Percentiles rank a stretch among this genome's conserved stretches.
phyloP scores from a whole-genome alignment of 2,888 invertebrate species.

The Scaptomyza cyrtandrae region DNA sequence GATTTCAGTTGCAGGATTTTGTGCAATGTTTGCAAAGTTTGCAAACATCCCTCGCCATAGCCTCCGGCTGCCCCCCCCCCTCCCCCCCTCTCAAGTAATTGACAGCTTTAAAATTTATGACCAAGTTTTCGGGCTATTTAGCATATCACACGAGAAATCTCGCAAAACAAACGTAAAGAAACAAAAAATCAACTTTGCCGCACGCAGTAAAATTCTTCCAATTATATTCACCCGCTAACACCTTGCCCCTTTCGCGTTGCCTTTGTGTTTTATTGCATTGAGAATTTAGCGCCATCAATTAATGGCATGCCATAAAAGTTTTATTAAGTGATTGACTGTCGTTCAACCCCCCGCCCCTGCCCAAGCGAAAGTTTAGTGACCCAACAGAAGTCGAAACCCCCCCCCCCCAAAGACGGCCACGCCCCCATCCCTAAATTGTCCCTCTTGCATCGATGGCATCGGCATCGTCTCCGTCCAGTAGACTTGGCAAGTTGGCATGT shows the following conservation, averaged over 20 bases:
- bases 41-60: neutral
- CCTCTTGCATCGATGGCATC: conserved; percentile 19
- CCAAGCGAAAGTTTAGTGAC: conserved; percentile 63
- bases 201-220: conserved; percentile 45
- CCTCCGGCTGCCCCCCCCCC: neutral
- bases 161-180: conserved; percentile 45
- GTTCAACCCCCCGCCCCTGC: no score
- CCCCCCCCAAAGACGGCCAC: conserved; percentile 24
- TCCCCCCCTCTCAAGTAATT: conserved; percentile 47
- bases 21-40: conserved; percentile 20
- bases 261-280: conserved; percentile 59
- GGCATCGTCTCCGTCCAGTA: conserved; percentile 13
- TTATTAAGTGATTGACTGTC: conserved; percentile 80
- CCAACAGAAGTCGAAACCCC: conserved; percentile 46
- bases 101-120: conserved; percentile 69
- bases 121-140: conserved; percentile 71
- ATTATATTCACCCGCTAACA: conserved; percentile 23
- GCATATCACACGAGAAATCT: conserved; percentile 60
- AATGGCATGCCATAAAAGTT: conserved; percentile 77
- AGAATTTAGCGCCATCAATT: conserved; percentile 71
- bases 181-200: conserved; percentile 4
- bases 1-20: conserved; percentile 33
- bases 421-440: neutral
- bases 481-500: conserved; percentile 63
- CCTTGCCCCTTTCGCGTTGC: neutral